phyloP scores from a whole-genome alignment of 2,888 invertebrate genomes.

The Scrobipalpa atriplicella region DNA sequence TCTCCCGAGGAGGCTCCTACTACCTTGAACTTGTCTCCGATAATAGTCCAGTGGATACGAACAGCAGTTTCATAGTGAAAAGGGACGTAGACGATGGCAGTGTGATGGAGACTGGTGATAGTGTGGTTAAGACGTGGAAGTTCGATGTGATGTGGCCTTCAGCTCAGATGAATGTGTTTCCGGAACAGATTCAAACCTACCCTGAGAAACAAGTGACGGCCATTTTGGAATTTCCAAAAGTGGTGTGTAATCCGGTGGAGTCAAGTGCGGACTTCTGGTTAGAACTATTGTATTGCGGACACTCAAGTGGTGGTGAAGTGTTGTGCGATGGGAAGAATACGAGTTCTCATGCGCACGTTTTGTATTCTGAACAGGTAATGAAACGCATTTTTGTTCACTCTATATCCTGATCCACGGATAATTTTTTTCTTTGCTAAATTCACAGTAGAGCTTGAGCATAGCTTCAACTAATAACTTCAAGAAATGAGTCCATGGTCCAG shows the following conservation, averaged over 20 bases:
- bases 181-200: constrained; percentile 90
- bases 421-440: too few species aligned
- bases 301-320: constrained; percentile 84
- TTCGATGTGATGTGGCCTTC: constrained; percentile 93
- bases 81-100: constrained; percentile 62
- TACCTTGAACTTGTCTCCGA: constrained; percentile 72
- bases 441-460: too few species aligned
- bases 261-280: constrained; percentile 88
- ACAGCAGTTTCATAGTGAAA: constrained; percentile 48
- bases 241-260: constrained; percentile 85
- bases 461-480: too few species aligned
- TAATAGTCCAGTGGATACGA: constrained; percentile 58
- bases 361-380: constrained; percentile 89
- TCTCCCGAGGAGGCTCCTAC: constrained; percentile 87
- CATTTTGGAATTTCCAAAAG: constrained; percentile 88
- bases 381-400: not conserved
- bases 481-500: too few species aligned
- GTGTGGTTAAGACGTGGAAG: constrained; percentile 77
- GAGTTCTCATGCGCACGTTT: constrained; percentile 82
- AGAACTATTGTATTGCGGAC: constrained; percentile 91
- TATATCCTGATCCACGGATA: too few species aligned
- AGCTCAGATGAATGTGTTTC: constrained; percentile 87
- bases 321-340: constrained; percentile 86
- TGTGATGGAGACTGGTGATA: constrained; percentile 69
- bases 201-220: constrained; percentile 89